Evolutionary conservation across 1,140 invertebrate genomes (phyloP), one percentile per base, ranked within the genome.

Genomic region (Diuraphis noxia): DNA sequence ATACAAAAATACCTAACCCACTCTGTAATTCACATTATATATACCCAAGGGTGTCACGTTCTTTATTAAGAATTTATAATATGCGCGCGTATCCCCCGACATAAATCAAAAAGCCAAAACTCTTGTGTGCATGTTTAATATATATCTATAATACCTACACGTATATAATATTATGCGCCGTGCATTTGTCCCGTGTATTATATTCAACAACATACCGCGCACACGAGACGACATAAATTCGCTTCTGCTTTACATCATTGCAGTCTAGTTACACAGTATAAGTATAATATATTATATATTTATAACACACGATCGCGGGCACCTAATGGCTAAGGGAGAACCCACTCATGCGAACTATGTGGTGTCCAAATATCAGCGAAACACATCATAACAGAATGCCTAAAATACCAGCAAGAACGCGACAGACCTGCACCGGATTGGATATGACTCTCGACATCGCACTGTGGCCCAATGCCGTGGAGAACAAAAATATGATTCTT

Each of bases 31-130:
- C 19, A 49, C 23, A 46, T 10, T 34, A n/a, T 72, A 5, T 36
- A 79, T 36, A 49, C 46, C n/a, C 34, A 21, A 34, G 72, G 72
- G 34, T 79, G 34, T 79, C 34, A 79, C 21, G 72, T 79, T 79
- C 34, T 79, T 79, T 36, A 79, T 79, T 79, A 79, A 79, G 34
- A 79, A 79, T 79, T 79, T 79, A 79, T 79, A 79, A 79, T 79
- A 36, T 36, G 34, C 34, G 17, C 19, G 34, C 72, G n/a, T 79
- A 72, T 72, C 56, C 56, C 30, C 56, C 30, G 34, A 36, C 34
- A 79, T 79, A 36, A 79, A 79, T 36, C 21, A 79, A 79, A 79
- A 79, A 79, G 34, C 34, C 34, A 79, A 77, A 77, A 77, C 72
- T 34, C 72, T 63, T n/a, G 30, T 13, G 9, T 13, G 25, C 30